These are phyloP conservation scores for Drosophila chauvacae DNA, from an alignment of 1,140 invertebrate genomes.

Conservation along the genomic window DNA sequence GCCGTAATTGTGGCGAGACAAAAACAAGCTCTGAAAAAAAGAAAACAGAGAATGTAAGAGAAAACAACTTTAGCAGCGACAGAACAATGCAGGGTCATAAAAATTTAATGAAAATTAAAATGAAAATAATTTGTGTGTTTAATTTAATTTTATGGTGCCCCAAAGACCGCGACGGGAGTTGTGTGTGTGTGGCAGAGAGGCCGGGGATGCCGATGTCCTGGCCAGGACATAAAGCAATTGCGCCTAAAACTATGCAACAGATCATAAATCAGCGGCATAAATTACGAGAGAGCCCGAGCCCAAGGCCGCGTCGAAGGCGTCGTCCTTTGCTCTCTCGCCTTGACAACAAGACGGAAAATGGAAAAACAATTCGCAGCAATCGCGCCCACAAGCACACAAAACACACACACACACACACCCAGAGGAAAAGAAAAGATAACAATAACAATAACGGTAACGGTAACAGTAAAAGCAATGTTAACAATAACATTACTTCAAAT, in stretches of 20 bases:
- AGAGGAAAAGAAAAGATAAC: constrained; percentile 57
- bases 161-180: constrained; percentile 50
- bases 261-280: constrained; percentile 77
- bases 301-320: constrained; percentile 9
- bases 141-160: constrained; percentile 81
- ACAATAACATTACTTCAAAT: constrained; percentile 82
- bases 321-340: neutral
- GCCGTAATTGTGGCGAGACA: constrained; percentile 77
- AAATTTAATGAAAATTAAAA: constrained; percentile 83
- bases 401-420: constrained; percentile 1
- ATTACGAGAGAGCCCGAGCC: constrained; percentile 36
- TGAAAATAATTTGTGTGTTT: constrained; percentile 81
- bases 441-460: constrained; percentile 74
- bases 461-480: constrained; percentile 68
- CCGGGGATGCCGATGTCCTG: constrained; percentile 27
- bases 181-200: constrained; percentile 20
- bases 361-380: constrained; percentile 68
- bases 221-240: constrained; percentile 50
- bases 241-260: constrained; percentile 76
- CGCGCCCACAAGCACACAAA: constrained; percentile 6
- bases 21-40: constrained; percentile 44
- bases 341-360: constrained; percentile 53
- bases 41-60: constrained; percentile 33
- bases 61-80: constrained; percentile 35
- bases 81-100: constrained; percentile 64